Base-by-base conservation (phyloP, 2,888 invertebrate genomes). In the Petrophora chlorosata region DNA sequence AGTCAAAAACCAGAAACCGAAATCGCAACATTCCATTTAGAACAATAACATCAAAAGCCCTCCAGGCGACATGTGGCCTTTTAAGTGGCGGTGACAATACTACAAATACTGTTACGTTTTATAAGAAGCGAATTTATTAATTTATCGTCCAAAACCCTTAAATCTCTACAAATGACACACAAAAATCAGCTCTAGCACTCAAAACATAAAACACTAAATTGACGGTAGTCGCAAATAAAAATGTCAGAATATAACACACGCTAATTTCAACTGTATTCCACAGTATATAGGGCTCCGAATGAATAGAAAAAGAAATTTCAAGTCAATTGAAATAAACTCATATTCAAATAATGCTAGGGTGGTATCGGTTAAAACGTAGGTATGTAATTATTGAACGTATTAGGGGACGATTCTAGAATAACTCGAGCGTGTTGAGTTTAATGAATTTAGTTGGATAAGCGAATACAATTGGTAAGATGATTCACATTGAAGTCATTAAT, bases 61-160 rank as follows among this genome's bases (percentile, higher is more conserved):
- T 90, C 62, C 54, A 82, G 77, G 81, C 86, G 89, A 89, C 89
- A 90, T 90, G 89, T 90, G 89, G 87, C 88, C 76, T 73, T 76
- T 79, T 82, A 87, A 89, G 89, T 88, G 87, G 85, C 77, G 85
- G 86, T 86, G 89, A 89, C 89, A 89, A 84, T 85, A 81, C 80
- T 81, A 87, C 85, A 88, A 89, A 88, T 88, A 88, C 73, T 80
- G 83, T 85, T 84, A 89, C 84, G 60, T 79, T 82, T 83, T 82
- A 80, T 80, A 77, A 77, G 80, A 84, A 78, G 76, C 73, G 67
- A 84, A 85, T 66, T 67, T 80, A 78, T 76, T 80, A 82, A 81
- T 80, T 77, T 75, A 65, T 59, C 52, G 63, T 52, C 58, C 55
- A 52, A 56, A 58, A 63, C 65, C 73, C 68, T 73, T 70, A 74